Percentiles rank a stretch among this genome's conserved stretches.
These are phyloP conservation scores for Tipula vernalis DNA, from an alignment of 2,888 invertebrate genomes.

Conservation along the genomic window DNA sequence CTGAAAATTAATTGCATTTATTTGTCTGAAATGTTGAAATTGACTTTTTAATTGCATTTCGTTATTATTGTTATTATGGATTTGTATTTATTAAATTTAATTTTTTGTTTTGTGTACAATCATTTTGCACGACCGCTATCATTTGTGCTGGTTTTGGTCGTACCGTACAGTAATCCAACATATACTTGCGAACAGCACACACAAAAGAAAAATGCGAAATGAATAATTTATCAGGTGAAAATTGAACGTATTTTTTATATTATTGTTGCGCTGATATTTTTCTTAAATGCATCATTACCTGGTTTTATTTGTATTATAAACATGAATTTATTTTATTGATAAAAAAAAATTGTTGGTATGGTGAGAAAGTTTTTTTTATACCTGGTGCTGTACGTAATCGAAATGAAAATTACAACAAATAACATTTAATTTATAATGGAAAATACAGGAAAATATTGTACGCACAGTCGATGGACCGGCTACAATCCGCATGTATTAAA, in stretches of 20 bases:
- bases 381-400: background rate
- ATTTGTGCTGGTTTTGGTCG: background rate
- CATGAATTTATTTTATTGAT: background rate
- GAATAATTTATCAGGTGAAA: constrained; percentile 11
- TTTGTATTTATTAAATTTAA: background rate
- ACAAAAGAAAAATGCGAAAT: background rate
- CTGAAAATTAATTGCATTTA: constrained; percentile 13
- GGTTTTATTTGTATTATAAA: background rate
- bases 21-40: constrained; percentile 11
- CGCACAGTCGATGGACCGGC: background rate
- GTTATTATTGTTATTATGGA: background rate
- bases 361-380: constrained; percentile 6
- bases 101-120: background rate
- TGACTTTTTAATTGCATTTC: constrained; percentile 12
- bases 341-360: background rate
- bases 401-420: background rate
- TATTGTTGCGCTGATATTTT: background rate
- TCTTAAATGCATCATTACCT: constrained; percentile 7
- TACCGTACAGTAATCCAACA: background rate
- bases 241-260: background rate
- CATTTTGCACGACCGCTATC: background rate
- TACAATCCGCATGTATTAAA: background rate
- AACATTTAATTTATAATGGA: background rate
- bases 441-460: background rate
- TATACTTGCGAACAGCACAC: background rate